Evolutionary conservation across 2,113 vertebrate species (phyloP).

Genomic region (Mobula hypostoma): DNA sequence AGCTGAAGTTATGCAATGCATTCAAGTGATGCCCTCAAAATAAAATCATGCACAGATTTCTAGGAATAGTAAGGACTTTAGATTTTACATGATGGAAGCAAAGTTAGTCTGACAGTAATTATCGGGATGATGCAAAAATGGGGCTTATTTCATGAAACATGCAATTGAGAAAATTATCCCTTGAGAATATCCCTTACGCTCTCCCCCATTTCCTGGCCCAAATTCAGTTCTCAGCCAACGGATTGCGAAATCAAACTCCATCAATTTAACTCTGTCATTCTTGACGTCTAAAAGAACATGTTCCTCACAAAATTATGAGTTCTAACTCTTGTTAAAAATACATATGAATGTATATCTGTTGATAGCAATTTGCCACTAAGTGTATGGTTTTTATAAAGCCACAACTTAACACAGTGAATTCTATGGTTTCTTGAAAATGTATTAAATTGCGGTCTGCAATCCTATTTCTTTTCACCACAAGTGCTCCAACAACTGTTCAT

Average conservation of each 20-base stretch:
- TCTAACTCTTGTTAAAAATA: not conserved
- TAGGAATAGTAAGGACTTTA: not conserved
- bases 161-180: not conserved
- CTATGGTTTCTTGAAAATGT: not conserved
- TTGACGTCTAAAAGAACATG: not conserved
- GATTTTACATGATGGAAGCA: not conserved
- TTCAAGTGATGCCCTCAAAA: not conserved
- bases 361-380: not conserved
- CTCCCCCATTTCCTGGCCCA: not conserved
- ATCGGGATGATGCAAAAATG: not conserved
- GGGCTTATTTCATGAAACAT: not conserved
- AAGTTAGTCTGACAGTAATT: not conserved
- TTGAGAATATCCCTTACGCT: not conserved
- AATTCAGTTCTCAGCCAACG: not conserved
- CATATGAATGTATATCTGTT: not conserved
- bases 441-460: not conserved
- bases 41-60: not conserved
- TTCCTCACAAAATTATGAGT: conserved; percentile 21
- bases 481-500: not conserved
- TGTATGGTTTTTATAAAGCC: not conserved
- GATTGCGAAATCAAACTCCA: not conserved
- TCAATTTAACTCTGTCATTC: not conserved
- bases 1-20: not conserved
- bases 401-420: not conserved
- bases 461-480: not conserved